Base-by-base conservation (phyloP, 2,113 vertebrate species). In the Tretioscincus oriximinensis region DNA sequence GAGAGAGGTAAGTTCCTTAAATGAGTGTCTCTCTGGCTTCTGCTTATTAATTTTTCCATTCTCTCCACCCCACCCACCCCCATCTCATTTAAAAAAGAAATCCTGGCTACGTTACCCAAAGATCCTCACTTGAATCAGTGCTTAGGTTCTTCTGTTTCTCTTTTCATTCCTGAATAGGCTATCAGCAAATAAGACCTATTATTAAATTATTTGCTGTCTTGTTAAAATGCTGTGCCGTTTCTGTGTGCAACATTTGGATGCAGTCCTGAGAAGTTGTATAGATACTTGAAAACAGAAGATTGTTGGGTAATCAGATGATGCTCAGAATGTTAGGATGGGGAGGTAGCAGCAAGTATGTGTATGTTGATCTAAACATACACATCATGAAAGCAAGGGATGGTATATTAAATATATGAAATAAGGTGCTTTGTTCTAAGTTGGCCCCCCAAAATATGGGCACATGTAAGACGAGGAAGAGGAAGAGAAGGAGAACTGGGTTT, bases 1-100 rank as follows among this genome's bases (percentile, higher is more conserved):
- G 64, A 45, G 5, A 67, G 85, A 92, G 90, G 90, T 87, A 88
- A 86, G 90, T 49, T 8, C 71, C 18, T n/a, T 9, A 28, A 65
- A 9, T 83, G n/a, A n/a, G n/a, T n/a, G 76, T 80, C 81, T 74
- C 28, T 63, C 0, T 8, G 47, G 21, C 7, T 24, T 12, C 22
- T 14, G 10, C 22, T 72, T 21, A 82, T 79, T 73, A 77, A n/a
- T 74, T 78, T 60, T 58, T 10, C 74, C 66, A 85, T 85, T 75
- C n/a, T 76, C 54, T 18, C 54, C 54, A 58, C 14, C 14, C 64
- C 77, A 60, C 41, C 47, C n/a, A 58, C 14, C 14, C 64, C 77
- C 64, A 41, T 51, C n/a, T 0, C 8, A 12, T 0, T 47, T 61
- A 28, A 47, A 79, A 14, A 2, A 45, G 0, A 18, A 60, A 0